Base-by-base conservation (phyloP, 1,140 invertebrate species). In the Belonocnema kinseyi region DNA sequence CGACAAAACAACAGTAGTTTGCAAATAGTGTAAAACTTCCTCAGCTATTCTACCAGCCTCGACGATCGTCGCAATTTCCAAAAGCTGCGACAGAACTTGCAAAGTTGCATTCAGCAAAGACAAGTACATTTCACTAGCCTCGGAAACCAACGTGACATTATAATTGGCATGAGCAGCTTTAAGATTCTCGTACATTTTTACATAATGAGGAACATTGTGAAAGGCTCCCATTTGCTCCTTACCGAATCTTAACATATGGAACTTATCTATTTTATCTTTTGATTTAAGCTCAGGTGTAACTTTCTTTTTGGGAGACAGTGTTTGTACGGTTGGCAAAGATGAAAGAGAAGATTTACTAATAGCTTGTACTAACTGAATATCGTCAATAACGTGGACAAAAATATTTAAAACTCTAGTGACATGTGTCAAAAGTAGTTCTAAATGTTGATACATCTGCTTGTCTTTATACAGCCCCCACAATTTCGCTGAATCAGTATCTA, bases 81-180 rank as follows among this genome's bases (percentile, higher is more conserved):
- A 88, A n/a, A 97, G 92, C 85, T 96, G 94, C 0, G 95, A 94
- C 5, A 98, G 85, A 51, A 94, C 93, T 66, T 94, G 91, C 10
- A 98, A 87, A 16, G 92, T 90, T 13, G 94, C 93, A 76, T 93
- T 92, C 21, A 98, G 88, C 50, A 97, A 90, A 46, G 92, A 92
- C 58, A 95, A 90, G 87, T 97, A 97, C 88, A 95, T 95, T 85
- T 97, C 95, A 79, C 94, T 94, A 5, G 93, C 93, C 78, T 93
- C 93, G 19, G 94, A 90, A 74, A 97, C 95, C 53, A 97, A 88
- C 6, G 95, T 96, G 73, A 95, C 94, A 91, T 95, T 96, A 88
- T 97, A 97, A 92, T 96, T 97, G 2, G 93, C 93, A 89, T 96
- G 95, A 7, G 96, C 94, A 77, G 94, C 94, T 85, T 93, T 94